These are phyloP conservation scores for Eupelmus urozonus DNA, from an alignment of 2,888 invertebrate species.

Conservation along the genomic window DNA sequence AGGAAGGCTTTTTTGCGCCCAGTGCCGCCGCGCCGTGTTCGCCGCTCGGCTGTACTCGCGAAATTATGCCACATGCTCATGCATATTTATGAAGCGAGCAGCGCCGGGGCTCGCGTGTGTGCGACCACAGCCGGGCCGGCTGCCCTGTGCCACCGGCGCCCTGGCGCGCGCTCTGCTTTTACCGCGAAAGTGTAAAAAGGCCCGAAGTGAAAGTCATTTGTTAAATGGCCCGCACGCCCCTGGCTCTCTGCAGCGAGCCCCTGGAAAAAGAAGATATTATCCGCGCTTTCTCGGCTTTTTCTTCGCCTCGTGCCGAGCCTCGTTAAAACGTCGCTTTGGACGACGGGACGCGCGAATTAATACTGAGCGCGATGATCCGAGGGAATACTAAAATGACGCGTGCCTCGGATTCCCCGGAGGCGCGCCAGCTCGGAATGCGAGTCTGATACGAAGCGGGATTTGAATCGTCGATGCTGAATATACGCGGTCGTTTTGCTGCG, in stretches of 20 bases:
- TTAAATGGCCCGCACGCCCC: slow-evolving; percentile 51
- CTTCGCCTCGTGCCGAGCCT: not conserved
- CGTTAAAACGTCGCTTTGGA: not conserved
- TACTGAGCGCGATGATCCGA: slow-evolving; percentile 2
- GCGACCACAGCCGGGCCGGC: not conserved
- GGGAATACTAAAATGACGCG: slow-evolving; percentile 29
- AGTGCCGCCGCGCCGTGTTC: not conserved
- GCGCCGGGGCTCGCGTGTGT: slow-evolving; percentile 41
- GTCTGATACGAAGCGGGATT: no score
- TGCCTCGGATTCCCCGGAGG: not conserved
- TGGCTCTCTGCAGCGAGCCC: not conserved
- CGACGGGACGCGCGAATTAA: not conserved
- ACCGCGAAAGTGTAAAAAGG: slow-evolving; percentile 52
- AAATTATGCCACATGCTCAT: slow-evolving; percentile 60
- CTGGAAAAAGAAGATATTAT: slow-evolving; percentile 43
- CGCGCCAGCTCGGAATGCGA: no score
- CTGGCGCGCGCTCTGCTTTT: no score
- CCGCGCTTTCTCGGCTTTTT: not conserved
- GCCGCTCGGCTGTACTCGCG: slow-evolving; percentile 34
- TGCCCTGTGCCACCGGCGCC: not conserved
- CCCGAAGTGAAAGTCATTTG: slow-evolving; percentile 51
- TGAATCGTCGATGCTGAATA: no score
- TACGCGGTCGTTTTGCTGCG: no score
- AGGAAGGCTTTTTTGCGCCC: slow-evolving; percentile 22
- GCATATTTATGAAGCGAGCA: slow-evolving; percentile 56